Base-by-base conservation (phyloP, 2,113 vertebrate species). In the Chaetodon auriga region DNA sequence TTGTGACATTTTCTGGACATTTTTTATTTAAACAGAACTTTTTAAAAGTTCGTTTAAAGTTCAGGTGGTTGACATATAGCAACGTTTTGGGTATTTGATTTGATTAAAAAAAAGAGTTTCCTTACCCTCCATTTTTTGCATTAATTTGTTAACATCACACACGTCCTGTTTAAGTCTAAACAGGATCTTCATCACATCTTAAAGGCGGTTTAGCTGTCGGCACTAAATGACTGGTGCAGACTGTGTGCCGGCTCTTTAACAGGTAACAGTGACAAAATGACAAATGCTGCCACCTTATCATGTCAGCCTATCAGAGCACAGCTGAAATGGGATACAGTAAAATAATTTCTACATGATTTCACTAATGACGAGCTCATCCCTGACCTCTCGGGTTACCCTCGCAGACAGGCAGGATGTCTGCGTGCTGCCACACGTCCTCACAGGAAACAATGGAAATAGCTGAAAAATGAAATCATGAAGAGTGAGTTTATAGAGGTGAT, bases 401-500 rank as follows among this genome's bases (percentile, higher is more conserved):
- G 25, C 82, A 75, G 70, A 89, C 82, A 80, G 81, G 62, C 87
- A 94, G 92, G 93, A 94, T 88, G 89, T 93, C 77, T 90, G 86
- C 93, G 63, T 89, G 94, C 88, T 85, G 85, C 68, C 81, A 84
- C 94, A 95, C 7, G 83, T 93, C 92, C 83, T 85, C 48, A 60
- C 62, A 69, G 86, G 89, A 94, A 93, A 93, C 86, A 81, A 89
- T 73, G 87, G 85, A 82, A 90, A 78, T 68, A 77, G 72, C 61
- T 89, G 78, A 75, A 83, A 92, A 90, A 85, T 87, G 64, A 85
- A 90, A 87, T 93, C 71, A 86, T 51, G 38, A 84, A 79, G 61
- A 68, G 74, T 57, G 75, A 63, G 63, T 82, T 36, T 38, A 19
- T 62, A 5, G 3, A 78, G 18, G 74, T 68, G 15, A 80, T 54